Conservation (phyloP, 1,140 invertebrate genomes). For the Drosophila suzukii region DNA sequence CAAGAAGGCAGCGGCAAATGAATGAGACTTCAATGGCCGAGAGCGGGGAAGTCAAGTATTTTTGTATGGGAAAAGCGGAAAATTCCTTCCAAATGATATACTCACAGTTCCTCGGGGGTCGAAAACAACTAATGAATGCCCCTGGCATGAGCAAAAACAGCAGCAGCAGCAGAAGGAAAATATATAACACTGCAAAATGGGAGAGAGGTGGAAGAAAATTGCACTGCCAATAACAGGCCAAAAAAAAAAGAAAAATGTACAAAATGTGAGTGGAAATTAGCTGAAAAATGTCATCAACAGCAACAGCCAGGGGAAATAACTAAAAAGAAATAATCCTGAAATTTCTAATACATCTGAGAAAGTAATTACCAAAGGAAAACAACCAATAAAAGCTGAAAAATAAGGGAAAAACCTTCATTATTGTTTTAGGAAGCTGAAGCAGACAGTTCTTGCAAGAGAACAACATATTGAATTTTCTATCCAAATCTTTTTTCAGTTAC, state of each 20-base stretch:
- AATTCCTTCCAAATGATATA: constrained; percentile 38
- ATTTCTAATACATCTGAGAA: background rate
- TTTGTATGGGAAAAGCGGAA: constrained; percentile 25
- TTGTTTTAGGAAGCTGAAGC: background rate
- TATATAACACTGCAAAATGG: constrained; percentile 15
- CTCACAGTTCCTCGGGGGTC: constrained; percentile 18
- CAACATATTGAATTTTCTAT: background rate
- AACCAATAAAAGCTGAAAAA: background rate
- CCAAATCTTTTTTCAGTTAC: background rate
- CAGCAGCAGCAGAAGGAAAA: constrained; percentile 11
- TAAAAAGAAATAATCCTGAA: constrained; percentile 21
- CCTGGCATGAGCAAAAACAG: constrained; percentile 33
- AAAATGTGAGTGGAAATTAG: constrained; percentile 54
- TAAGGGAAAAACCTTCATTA: background rate
- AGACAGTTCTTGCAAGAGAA: background rate
- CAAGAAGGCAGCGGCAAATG: constrained; percentile 12
- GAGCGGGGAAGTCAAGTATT: constrained; percentile 27
- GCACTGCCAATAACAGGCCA: constrained; percentile 55
- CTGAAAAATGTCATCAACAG: constrained; percentile 57
- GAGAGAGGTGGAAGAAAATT: constrained; percentile 31
- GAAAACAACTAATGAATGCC: constrained; percentile 43
- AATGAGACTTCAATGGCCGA: constrained; percentile 11
- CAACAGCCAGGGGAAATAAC: constrained; percentile 12
- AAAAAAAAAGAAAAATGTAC: constrained; percentile 23
- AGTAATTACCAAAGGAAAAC: constrained; percentile 28